These are phyloP conservation scores for Picathartes gymnocephalus DNA, from an alignment of 2,113 vertebrate genomes.

Conservation along the genomic window DNA sequence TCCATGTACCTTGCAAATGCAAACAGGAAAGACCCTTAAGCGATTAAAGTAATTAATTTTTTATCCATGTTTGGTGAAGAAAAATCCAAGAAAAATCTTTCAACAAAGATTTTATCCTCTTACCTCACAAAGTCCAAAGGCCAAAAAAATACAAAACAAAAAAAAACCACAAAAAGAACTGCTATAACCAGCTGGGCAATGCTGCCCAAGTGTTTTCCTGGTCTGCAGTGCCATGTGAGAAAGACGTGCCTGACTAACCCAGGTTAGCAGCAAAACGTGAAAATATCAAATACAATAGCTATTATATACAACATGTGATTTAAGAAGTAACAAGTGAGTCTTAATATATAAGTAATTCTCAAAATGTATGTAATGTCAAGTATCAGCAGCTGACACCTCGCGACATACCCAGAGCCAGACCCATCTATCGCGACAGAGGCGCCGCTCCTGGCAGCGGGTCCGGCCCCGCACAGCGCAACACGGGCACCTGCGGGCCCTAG, in stretches of 20 bases:
- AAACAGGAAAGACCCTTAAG: not conserved
- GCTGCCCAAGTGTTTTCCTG: not conserved
- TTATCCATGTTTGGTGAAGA: too few relatives aligned
- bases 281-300: not conserved
- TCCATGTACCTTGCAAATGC: fast-evolving
- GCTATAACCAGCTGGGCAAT: not conserved
- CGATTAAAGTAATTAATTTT: not conserved
- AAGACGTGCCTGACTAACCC: not conserved
- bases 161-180: not conserved
- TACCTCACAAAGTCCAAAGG: not conserved
- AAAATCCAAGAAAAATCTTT: not conserved
- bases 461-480: not conserved
- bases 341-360: fast-evolving
- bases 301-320: not conserved
- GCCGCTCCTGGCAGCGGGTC: not conserved
- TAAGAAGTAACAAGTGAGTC: not conserved
- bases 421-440: not conserved
- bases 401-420: not conserved
- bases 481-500: not conserved
- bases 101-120: not conserved
- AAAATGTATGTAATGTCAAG: fast-evolving
- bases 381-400: not conserved
- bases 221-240: not conserved
- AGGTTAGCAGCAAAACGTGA: not conserved
- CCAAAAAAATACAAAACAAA: not conserved